Base-by-base conservation (phyloP, 1,140 invertebrate species). In the Helicoverpa armigera region DNA sequence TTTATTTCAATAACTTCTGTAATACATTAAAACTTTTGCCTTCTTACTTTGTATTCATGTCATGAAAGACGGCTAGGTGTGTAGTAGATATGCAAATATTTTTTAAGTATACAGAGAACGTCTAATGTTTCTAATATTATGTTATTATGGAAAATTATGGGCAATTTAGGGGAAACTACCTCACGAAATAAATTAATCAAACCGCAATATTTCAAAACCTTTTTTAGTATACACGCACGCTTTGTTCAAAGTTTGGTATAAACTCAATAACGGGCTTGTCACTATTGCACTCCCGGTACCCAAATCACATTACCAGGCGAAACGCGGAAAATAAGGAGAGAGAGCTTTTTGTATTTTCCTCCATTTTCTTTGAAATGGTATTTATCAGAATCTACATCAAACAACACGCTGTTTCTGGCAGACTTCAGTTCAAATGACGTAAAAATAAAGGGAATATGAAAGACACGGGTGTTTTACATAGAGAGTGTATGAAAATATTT, bases 221-320 rank as follows among this genome's bases (percentile, higher is more conserved):
- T 65, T 54, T 53, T 77, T n/a, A 1, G 60, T 54, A 54, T 31
- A 23, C 74, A 65, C 74, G 50, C 23, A 65, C 50, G 16, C 18
- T 51, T 31, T 23, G 65, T 16, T 35, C 58, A 65, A 53, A 65
- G 18, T 65, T 74, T 51, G 43, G 74, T 53, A 77, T 13, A 77
- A 77, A 58, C 23, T 73, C 53, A 73, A 72, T 72, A 72, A 72
- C 13, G 48, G 48, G n/a, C 23, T 61, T 77, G 74, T 65, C 61
- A 65, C 60, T 53, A 53, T 53, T 53, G 69, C 50, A 54, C 74
- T 77, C 60, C 61, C 61, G 48, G 61, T 77, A 61, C 60, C 74
- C 60, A 65, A 77, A 65, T 65, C 74, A 60, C 60, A 77, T 75
- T 60, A 77, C 60, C 50, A 63, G 13, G 50, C 61, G 50, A 77